Evolutionary conservation across 2,113 vertebrate species (phyloP), one percentile per base, ranked within the genome.

Genomic region (Corythornis madagascariensis): DNA sequence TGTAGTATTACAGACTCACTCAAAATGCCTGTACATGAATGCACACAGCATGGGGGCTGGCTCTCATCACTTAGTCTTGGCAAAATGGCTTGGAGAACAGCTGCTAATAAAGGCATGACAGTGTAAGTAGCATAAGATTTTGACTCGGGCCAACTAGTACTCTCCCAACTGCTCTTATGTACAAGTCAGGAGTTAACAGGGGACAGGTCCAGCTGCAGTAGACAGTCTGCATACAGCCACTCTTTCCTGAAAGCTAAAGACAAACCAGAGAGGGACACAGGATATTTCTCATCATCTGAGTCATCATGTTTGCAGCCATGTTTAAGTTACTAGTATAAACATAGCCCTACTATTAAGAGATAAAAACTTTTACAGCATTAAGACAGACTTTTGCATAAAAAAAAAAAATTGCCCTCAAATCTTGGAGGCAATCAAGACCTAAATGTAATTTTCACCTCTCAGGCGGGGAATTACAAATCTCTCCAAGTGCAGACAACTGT

Each of bases 361-460:
- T 7, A 66, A 75, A n/a, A 63, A 22, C 11, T 43, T 73, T 25
- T 45, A 60, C 6, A 80, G 6, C 17, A 48, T 70, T 42, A 59
- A 45, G 50, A 42, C 1, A 76, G 57, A 60, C 9, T 66, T 91
- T 50, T 16, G 79, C 38, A 88, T 66, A 7, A 45, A 61, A 50
- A 80, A 38, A 38, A 4, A 19, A 73, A 10, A 74, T 88, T 91
- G 42, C 16, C 55, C 64, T 42, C 80, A 47, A 43, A 29, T 88
- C 88, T 89, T 90, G 69, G 31, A 95, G 56, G 28, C 79, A 91
- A 69, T 89, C 71, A 83, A 92, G 75, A 89, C 20, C 75, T 80
- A 77, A 59, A 88, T 63, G 83, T 50, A 95, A 96, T 96, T 95
- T 95, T 85, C 67, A 80, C 67, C 76, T 92, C 45, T 91, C 83